Conservation (phyloP, 2,888 invertebrate species). For the Eupithecia pulchellata region DNA sequence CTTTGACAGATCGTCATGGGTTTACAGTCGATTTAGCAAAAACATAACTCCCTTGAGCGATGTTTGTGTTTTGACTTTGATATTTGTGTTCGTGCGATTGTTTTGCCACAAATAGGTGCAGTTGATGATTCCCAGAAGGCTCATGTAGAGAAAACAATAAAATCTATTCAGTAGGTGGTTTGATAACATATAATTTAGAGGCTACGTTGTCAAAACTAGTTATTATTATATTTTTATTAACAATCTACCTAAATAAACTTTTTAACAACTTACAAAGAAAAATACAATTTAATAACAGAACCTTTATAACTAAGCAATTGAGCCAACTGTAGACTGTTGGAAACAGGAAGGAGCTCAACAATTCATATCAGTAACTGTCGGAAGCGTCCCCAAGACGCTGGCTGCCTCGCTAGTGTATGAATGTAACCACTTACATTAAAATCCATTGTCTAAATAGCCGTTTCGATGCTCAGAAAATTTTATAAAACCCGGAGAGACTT, state of each 20-base stretch:
- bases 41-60: constrained; percentile 7
- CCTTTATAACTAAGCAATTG: too few relatives aligned
- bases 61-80: constrained; percentile 4
- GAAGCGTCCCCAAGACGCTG: too few relatives aligned
- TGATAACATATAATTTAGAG: not conserved
- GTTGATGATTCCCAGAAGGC: not conserved
- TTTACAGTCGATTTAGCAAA: constrained; percentile 9
- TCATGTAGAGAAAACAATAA: not conserved
- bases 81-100: not conserved
- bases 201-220: not conserved
- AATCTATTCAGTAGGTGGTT: not conserved
- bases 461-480: too few relatives aligned
- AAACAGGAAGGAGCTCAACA: too few relatives aligned
- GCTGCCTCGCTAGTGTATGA: too few relatives aligned
- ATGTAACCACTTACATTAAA: too few relatives aligned
- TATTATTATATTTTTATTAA: too few relatives aligned
- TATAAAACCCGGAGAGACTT: too few relatives aligned
- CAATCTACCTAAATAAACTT: not conserved
- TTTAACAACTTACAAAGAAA: not conserved
- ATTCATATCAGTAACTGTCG: too few relatives aligned
- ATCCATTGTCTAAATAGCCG: too few relatives aligned
- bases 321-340: too few relatives aligned
- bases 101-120: not conserved
- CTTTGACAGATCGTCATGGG: constrained; percentile 10
- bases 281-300: too few relatives aligned